A percentile compares a stretch with the other conserved stretches of the same genome.
These are phyloP conservation scores for Neosilurus hyrtlii DNA, from an alignment of 2,797 vertebrate species.

Conservation along the genomic window DNA sequence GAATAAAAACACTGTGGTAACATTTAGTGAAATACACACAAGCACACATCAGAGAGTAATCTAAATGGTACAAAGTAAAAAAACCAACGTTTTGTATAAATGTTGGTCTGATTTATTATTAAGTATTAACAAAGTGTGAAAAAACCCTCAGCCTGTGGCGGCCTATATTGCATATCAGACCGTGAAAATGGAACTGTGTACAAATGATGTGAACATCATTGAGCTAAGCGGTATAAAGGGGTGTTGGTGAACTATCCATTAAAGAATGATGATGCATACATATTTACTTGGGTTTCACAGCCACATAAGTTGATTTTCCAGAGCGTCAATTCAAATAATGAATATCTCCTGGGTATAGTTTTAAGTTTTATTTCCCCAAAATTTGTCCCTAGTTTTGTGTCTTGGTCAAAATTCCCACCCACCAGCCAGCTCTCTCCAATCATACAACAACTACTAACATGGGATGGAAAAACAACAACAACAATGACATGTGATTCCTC, in stretches of 20 bases:
- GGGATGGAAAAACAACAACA: neutral
- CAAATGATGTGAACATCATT: no score
- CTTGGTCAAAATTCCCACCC: neutral
- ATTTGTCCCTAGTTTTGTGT: neutral
- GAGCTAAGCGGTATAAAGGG: no score
- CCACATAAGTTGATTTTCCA: neutral
- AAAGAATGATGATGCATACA: no score
- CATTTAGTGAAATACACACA: neutral
- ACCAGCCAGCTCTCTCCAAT: neutral
- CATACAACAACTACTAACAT: neutral
- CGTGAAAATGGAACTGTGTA: no score
- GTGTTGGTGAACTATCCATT: no score
- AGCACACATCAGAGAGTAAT: neutral
- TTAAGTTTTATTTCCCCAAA: neutral
- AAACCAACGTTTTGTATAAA: no score
- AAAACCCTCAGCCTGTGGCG: no score
- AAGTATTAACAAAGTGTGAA: no score
- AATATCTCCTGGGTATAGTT: neutral
- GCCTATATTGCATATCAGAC: no score
- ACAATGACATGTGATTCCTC: neutral
- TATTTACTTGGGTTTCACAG: neutral
- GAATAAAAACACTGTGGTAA: neutral
- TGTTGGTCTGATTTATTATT: no score
- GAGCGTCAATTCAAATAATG: neutral
- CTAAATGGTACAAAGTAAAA: neutral